Base-by-base conservation (phyloP, 2,888 invertebrate genomes). In the Agrochola circellaris region DNA sequence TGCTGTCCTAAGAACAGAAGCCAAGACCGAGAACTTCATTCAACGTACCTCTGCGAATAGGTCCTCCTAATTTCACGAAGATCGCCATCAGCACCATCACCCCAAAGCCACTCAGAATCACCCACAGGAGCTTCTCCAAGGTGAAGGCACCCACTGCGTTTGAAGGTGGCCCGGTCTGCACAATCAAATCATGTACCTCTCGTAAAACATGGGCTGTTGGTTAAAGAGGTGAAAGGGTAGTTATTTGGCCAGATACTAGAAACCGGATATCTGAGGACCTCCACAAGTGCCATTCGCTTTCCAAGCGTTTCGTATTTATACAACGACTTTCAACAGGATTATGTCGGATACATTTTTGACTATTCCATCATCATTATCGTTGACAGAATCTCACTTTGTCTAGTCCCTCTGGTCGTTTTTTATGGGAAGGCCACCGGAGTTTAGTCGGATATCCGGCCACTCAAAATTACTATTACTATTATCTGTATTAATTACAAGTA, bases 31-130 rank as follows among this genome's bases (percentile, higher is more conserved):
- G 26, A 66, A 34, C 17, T 13, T n/a, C 26, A 48, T 42, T 51
- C 13, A 34, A 62, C 77, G 23, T 75, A 77, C 77, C 65, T 66
- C 77, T 67, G 13, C 83, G 61, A 62, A 61, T 51, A 34, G 76
- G 67, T 48, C 48, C 42, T 26, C 82, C 82, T 30, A 78, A n/a
- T 34, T 78, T 82, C 51, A 78, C 82, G 23, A 60, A 65, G 60
- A 82, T 51, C 5, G 78, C 83, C 42, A 79, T n/a, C 45, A 79
- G 45, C 26, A 65, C n/a, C 51, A 78, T 0, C 2, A 78, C 64
- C 13, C 2, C 77, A 23, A 78, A 30, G n/a, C 78, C 78, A 6
- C 77, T 64, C 20, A 78, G 42, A 38, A 26, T 9, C 30, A 78
- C 72, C 78, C 78, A 78, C 6, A 78, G 13, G 56, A 77, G 0